phyloP scores from a whole-genome alignment of 2,113 vertebrate species.

The Redunca redunca region DNA sequence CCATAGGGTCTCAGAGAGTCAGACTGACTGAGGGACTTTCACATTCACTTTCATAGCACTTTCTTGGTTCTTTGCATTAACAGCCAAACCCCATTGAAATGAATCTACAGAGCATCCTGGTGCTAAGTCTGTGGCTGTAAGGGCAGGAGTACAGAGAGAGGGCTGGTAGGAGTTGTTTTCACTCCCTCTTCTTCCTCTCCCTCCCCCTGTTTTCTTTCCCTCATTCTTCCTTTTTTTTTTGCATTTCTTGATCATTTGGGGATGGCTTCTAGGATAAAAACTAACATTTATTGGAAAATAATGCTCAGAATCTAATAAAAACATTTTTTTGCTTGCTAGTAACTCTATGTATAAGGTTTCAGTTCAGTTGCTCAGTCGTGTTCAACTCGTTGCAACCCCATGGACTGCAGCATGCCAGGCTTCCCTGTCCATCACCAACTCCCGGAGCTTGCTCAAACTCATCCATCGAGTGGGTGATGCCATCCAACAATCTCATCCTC shows the following conservation, averaged over 20 bases:
- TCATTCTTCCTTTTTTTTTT: not conserved
- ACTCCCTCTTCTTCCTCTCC: not conserved
- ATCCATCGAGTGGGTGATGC: not conserved
- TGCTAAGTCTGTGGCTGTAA: not conserved
- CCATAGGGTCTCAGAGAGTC: not conserved
- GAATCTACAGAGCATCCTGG: not conserved
- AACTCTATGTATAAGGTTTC: not conserved
- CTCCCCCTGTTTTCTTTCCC: fast-evolving
- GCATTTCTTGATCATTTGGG: not conserved
- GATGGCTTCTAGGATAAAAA: not conserved
- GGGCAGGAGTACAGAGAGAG: not conserved
- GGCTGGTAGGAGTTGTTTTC: not conserved
- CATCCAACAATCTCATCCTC: not conserved
- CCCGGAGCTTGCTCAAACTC: not conserved
- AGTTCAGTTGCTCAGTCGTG: not conserved
- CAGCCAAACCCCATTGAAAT: not conserved
- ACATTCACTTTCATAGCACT: not conserved
- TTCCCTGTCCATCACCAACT: not conserved
- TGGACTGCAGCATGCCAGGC: not conserved
- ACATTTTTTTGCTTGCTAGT: not conserved
- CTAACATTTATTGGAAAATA: not conserved
- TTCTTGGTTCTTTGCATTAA: not conserved
- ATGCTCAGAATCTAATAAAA: not conserved
- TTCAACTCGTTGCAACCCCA: not conserved
- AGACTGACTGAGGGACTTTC: not conserved